These are phyloP conservation scores for Pangasianodon hypophthalmus DNA, from an alignment of 2,113 vertebrate species.

Conservation along the genomic window DNA sequence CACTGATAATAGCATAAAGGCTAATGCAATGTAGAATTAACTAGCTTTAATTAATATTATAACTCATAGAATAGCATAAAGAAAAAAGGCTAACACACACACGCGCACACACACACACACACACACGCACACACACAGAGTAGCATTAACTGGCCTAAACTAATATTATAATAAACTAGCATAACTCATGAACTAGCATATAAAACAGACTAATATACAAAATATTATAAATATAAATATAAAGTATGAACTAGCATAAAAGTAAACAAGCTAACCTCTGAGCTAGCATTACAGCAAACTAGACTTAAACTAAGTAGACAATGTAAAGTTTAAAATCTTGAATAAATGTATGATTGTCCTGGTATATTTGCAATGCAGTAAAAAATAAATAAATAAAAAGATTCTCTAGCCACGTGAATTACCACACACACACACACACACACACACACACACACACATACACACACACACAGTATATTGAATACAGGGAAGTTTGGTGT, in stretches of 20 bases:
- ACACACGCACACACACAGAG: not conserved
- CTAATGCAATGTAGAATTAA: not conserved
- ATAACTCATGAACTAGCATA: not conserved
- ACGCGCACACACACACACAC: not conserved
- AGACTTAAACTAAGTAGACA: not conserved
- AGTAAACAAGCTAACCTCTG: not conserved
- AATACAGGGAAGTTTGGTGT: not conserved
- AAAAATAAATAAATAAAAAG: too few species aligned
- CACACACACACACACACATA: not conserved
- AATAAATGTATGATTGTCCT: not conserved
- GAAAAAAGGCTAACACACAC: not conserved
- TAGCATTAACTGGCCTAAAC: not conserved
- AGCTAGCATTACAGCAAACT: not conserved
- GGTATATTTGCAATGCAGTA: not conserved
- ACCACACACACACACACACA: too few species aligned
- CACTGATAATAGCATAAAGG: too few species aligned
- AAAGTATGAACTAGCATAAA: not conserved
- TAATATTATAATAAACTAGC: not conserved
- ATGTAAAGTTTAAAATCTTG: not conserved
- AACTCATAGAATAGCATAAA: too few species aligned
- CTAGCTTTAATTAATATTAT: too few species aligned
- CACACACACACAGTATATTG: not conserved
- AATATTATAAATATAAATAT: too few species aligned
- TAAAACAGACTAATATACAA: not conserved
- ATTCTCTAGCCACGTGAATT: too few species aligned